Evolutionary conservation across 2,113 vertebrate genomes (phyloP).

Genomic region (Tinamus guttatus): DNA sequence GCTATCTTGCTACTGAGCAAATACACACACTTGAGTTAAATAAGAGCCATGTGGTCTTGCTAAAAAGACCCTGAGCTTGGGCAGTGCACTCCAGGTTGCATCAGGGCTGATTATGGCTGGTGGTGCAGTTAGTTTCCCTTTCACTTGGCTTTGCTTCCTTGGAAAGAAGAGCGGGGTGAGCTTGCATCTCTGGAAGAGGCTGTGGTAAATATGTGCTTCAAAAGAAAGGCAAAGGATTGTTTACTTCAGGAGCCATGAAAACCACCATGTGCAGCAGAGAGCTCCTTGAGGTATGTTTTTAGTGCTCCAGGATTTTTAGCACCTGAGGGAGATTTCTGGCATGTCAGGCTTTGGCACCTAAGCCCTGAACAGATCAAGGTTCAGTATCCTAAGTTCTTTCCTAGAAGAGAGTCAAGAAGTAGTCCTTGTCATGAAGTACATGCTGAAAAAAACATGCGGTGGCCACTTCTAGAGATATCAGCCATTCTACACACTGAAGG

Average conservation of each 20-base stretch:
- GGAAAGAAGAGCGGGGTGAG: not conserved
- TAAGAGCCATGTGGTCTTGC: not conserved
- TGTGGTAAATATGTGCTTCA: not conserved
- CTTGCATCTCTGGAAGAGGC: not conserved
- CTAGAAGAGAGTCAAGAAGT: not conserved
- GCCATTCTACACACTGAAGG: not conserved
- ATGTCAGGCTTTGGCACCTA: not conserved
- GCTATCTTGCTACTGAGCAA: not conserved
- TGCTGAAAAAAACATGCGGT: not conserved
- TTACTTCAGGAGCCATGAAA: slow-evolving; percentile 20
- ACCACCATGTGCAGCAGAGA: not conserved
- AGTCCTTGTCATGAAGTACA: not conserved
- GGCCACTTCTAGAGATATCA: not conserved
- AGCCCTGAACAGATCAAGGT: not conserved
- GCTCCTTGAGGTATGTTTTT: not conserved
- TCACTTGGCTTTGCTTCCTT: not conserved
- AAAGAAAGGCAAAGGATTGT: not conserved
- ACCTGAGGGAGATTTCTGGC: not conserved
- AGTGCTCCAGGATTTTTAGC: not conserved
- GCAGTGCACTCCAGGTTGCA: not conserved
- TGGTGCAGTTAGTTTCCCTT: not conserved
- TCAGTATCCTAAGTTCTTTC: not conserved
- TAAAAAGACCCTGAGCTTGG: not conserved
- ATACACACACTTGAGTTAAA: not conserved
- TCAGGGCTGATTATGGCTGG: not conserved